Percentiles rank a stretch among this genome's conserved stretches.
These are phyloP conservation scores for Agriotes lineatus DNA, from an alignment of 2,888 invertebrate species.

Conservation along the genomic window DNA sequence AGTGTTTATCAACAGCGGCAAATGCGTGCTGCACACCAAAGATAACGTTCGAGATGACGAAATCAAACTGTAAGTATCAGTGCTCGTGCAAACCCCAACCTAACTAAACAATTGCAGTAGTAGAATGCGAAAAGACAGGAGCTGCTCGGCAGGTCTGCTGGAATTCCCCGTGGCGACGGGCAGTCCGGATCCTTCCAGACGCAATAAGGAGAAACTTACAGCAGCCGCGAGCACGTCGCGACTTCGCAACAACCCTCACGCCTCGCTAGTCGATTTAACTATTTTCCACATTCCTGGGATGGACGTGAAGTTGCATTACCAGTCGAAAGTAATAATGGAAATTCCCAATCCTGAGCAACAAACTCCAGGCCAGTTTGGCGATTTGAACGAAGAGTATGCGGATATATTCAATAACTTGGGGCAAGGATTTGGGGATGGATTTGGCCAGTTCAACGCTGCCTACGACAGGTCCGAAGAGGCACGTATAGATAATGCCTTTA, in stretches of 20 bases:
- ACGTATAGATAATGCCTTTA: conserved; percentile 63
- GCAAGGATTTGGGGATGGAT: conserved; percentile 32
- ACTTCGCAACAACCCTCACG: conserved; percentile 63
- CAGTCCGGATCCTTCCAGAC: conserved; percentile 63
- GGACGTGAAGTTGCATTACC: conserved; percentile 74
- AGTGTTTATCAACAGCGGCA: conserved; percentile 95
- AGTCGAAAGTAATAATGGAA: conserved; percentile 59
- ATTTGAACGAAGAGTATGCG: conserved; percentile 27
- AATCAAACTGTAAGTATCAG: conserved; percentile 66
- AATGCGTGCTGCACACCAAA: conserved; percentile 96
- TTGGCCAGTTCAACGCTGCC: conserved; percentile 48
- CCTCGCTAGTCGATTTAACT: conserved; percentile 78
- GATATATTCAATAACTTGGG: conserved; percentile 14
- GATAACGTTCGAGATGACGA: conserved; percentile 78
- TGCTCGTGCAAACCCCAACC: conserved; percentile 14
- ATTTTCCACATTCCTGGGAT: conserved; percentile 93
- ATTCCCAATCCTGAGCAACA: conserved; percentile 19
- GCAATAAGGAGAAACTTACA: conserved; percentile 63
- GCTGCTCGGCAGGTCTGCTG: conserved; percentile 64
- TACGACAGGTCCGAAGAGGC: conserved; percentile 60
- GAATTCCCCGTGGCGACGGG: conserved; percentile 60
- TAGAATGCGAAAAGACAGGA: conserved; percentile 80
- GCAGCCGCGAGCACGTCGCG: conserved; percentile 59
- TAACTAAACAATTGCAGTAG: conserved; percentile 55
- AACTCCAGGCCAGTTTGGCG: conserved; percentile 4